Evolutionary conservation across 1,140 invertebrate genomes (phyloP), one percentile per base, ranked within the genome.

Genomic region (Euborellia annulipes): DNA sequence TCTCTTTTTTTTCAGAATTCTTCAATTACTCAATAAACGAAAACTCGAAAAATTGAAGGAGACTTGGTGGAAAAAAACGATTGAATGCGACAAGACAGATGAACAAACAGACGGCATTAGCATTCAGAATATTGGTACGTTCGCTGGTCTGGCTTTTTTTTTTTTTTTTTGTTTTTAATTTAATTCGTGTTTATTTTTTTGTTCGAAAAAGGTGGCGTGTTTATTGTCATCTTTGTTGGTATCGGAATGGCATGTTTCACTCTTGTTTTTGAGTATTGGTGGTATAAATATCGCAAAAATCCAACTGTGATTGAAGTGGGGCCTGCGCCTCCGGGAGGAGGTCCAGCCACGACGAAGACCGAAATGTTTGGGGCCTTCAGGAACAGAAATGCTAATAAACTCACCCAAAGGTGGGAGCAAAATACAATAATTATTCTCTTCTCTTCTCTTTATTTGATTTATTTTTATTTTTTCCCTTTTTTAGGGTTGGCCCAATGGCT

Each of bases 31-130:
- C 13, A 98, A 97, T 64, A 85, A 91, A 54, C 72, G 93, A 2
- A 78, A 82, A 61, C 59, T 98, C 51, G 93, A 98, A 66, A 83
- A 85, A 48, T 60, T 97, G 1, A 97, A 96, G 66, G 88, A 94
- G 55, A 80, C 76, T 52, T 98, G 93, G 91, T 98, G 93, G 93
- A 86, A 80, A 50, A 76, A 74, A 32, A 75, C 77, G 54, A 69
- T 37, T 50, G 34, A 76, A 19, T 98, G 94, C 61, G 83, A 90
- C 34, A 82, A 86, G 54, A 72, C 82, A 36, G 86, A 92, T 45
- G 84, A 93, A 59, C 86, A 95, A 61, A 88, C 82, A 13, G 91
- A 94, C 54, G 92, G 93, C 30, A 98, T 98, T 55, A 92, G 87
- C 46, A 95, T 98, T 50, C 77, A 92, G 52, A 97, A 97, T 60